phyloP scores from a whole-genome alignment of 2,888 invertebrate genomes.

The Hermaeophaga mercurialis region DNA sequence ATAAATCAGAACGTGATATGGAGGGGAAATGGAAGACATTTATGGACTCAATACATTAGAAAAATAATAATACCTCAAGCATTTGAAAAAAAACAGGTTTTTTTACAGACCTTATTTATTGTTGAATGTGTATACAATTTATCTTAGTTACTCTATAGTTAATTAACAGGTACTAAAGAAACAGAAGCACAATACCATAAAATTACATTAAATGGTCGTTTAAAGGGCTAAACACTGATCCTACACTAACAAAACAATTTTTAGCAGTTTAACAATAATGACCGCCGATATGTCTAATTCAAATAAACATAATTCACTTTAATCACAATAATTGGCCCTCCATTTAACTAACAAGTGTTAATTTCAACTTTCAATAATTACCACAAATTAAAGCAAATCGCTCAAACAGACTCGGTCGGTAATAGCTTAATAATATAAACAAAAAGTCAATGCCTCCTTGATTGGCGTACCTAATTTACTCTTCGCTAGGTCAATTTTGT shows the following conservation, averaged over 20 bases:
- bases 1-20: too few relatives aligned
- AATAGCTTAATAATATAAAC: conserved; percentile 52
- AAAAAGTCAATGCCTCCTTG: conserved; percentile 52
- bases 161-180: too few relatives aligned
- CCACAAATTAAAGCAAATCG: conserved; percentile 40
- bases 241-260: neutral
- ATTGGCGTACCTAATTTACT: conserved; percentile 55
- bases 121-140: too few relatives aligned
- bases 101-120: too few relatives aligned
- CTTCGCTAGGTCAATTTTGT: conserved; percentile 45
- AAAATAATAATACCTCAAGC: too few relatives aligned
- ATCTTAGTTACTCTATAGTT: too few relatives aligned
- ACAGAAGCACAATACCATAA: too few relatives aligned
- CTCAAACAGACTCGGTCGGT: conserved; percentile 26
- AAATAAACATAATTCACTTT: conserved; percentile 35
- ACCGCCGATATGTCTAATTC: conserved; percentile 30
- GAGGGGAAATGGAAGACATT: too few relatives aligned
- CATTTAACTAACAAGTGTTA: conserved; percentile 41
- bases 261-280: conserved; percentile 8
- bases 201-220: too few relatives aligned
- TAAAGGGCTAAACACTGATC: too few relatives aligned
- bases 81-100: too few relatives aligned
- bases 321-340: conserved; percentile 38
- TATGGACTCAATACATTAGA: too few relatives aligned
- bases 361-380: conserved; percentile 42